phyloP scores from a whole-genome alignment of 1,140 invertebrate genomes.

The Himalopsyche phryganea region DNA sequence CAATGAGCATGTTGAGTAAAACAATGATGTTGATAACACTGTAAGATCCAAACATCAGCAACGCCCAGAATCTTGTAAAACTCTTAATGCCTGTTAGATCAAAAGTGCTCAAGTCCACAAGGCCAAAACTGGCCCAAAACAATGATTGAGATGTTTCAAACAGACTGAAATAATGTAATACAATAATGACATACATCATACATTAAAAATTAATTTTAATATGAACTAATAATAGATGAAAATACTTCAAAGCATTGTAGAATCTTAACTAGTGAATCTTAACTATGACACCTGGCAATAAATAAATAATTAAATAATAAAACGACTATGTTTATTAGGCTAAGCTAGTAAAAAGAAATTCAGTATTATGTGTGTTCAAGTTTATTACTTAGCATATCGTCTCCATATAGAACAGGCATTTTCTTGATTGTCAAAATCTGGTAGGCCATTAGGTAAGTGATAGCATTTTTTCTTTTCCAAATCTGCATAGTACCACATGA shows the following conservation, averaged over 20 bases:
- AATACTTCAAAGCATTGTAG: too few relatives aligned
- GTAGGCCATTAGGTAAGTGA: conserved; percentile 61
- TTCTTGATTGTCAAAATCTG: conserved; percentile 74
- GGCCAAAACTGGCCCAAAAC: conserved; percentile 91
- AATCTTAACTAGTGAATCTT: too few relatives aligned
- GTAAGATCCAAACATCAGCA: conserved; percentile 85
- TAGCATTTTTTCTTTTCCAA: conserved; percentile 82
- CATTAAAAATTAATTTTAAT: not conserved
- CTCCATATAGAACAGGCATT: conserved; percentile 82
- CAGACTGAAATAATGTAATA: conserved; percentile 60
- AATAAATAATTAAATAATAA: too few relatives aligned
- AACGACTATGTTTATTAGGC: too few relatives aligned
- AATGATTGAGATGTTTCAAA: conserved; percentile 92
- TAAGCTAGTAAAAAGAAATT: too few relatives aligned
- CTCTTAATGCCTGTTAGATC: conserved; percentile 83
- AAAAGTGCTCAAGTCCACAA: conserved; percentile 83
- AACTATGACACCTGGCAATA: too few relatives aligned
- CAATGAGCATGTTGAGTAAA: conserved; percentile 89
- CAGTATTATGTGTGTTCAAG: too few relatives aligned
- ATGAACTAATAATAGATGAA: not conserved
- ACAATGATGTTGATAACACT: conserved; percentile 91
- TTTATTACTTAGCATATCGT: conserved; percentile 74
- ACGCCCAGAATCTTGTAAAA: conserved; percentile 83
- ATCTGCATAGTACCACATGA: conserved; percentile 95
- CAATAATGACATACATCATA: too few relatives aligned